Evolutionary conservation across 1,140 invertebrate genomes (phyloP).

Genomic region (Armadillidium nasatum): DNA sequence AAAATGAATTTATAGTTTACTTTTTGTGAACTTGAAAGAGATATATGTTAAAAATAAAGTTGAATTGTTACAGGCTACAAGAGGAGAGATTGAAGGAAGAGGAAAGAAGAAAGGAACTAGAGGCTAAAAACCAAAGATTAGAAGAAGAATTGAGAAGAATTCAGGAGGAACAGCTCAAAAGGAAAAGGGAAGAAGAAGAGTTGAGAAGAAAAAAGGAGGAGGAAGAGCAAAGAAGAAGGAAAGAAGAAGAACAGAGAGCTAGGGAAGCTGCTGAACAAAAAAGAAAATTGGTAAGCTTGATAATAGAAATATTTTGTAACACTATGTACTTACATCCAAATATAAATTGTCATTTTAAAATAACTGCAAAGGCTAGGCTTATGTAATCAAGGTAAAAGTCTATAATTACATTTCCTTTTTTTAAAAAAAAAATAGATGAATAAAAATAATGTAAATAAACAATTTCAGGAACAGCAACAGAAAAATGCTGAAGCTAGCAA

Average conservation of each 20-base stretch:
- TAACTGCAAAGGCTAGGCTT: too few relatives aligned
- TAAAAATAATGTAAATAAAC: constrained; percentile 33
- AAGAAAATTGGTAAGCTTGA: too few relatives aligned
- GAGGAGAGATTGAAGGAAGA: constrained; percentile 33
- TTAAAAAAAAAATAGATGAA: background rate
- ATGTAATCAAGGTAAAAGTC: background rate
- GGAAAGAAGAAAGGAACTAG: background rate
- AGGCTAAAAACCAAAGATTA: constrained; percentile 11
- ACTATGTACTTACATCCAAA: too few relatives aligned
- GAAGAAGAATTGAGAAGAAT: background rate
- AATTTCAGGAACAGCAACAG: constrained; percentile 42
- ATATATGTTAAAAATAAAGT: background rate
- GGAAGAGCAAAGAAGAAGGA: constrained; percentile 7
- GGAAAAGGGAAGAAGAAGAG: constrained; percentile 22
- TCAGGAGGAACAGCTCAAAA: constrained; percentile 25
- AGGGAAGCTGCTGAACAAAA: background rate
- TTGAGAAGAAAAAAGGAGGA: constrained; percentile 16
- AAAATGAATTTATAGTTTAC: too few relatives aligned
- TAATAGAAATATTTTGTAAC: too few relatives aligned
- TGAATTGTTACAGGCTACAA: background rate
- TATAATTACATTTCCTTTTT: background rate
- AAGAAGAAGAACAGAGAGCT: background rate
- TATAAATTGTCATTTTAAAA: too few relatives aligned
- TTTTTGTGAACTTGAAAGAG: background rate
- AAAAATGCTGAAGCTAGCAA: constrained; percentile 35